These are phyloP conservation scores for Bombus pyrosoma DNA, from an alignment of 1,140 invertebrate genomes.

Conservation along the genomic window DNA sequence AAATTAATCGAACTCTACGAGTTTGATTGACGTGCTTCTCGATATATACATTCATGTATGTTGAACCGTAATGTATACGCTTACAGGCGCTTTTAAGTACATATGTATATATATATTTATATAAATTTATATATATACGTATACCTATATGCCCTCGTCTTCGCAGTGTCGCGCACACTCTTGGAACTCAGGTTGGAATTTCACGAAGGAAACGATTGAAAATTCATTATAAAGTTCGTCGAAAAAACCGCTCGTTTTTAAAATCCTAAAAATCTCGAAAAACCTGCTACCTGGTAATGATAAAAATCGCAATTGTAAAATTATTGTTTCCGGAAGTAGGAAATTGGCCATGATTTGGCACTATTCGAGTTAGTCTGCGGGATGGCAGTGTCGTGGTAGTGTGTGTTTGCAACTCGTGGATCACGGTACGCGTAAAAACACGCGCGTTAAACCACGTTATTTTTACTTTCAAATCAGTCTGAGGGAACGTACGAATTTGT, in stretches of 20 bases:
- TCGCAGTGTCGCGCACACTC: conserved; percentile 65
- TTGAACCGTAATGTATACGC: conserved; percentile 50
- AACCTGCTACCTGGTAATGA: neutral
- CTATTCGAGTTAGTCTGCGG: conserved; percentile 30
- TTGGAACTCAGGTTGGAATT: neutral
- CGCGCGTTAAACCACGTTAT: conserved; percentile 32
- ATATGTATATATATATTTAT: conserved; percentile 60
- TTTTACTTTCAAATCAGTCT: conserved; percentile 66
- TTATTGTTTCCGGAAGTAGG: conserved; percentile 34
- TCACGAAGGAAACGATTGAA: neutral
- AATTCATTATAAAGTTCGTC: conserved; percentile 15
- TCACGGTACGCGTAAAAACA: conserved; percentile 26
- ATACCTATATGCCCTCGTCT: conserved; percentile 63
- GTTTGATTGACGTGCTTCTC: conserved; percentile 75
- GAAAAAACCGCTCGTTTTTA: conserved; percentile 10
- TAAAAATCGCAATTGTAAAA: neutral
- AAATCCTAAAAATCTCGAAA: neutral
- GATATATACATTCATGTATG: conserved; percentile 66
- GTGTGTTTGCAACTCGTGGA: conserved; percentile 45
- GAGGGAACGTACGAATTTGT: conserved; percentile 34
- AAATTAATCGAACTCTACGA: conserved; percentile 71
- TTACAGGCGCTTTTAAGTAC: conserved; percentile 52
- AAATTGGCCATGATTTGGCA: conserved; percentile 29
- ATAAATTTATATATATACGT: conserved; percentile 61
- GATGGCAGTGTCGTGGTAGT: conserved; percentile 61